Percentiles rank a stretch among this genome's conserved stretches.
Evolutionary conservation across 2,888 invertebrate genomes (phyloP).

Genomic region (Linnaemya vulpina): DNA sequence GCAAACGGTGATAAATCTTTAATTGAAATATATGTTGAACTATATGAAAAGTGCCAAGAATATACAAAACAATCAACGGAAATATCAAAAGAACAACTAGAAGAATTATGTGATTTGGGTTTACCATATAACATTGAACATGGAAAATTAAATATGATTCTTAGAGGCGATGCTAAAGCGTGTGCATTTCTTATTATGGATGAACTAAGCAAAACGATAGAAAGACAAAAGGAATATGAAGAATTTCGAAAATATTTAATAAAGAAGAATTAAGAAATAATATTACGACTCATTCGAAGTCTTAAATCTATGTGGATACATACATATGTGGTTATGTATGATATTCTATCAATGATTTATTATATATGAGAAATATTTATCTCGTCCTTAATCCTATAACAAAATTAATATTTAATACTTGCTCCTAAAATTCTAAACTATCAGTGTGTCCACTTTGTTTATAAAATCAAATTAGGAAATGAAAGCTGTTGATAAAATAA

Average conservation of each 20-base stretch:
- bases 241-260: conserved; percentile 34
- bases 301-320: too few relatives aligned
- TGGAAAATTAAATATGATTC: conserved; percentile 57
- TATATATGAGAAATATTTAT: too few relatives aligned
- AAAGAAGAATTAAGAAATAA: background rate
- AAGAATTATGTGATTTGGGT: conserved; percentile 56
- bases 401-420: too few relatives aligned
- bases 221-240: conserved; percentile 39
- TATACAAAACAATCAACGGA: conserved; percentile 17
- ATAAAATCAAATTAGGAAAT: too few relatives aligned
- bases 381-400: too few relatives aligned
- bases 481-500: too few relatives aligned
- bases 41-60: conserved; percentile 51
- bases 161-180: conserved; percentile 1
- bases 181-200: conserved; percentile 37
- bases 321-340: background rate
- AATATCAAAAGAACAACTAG: conserved; percentile 43
- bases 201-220: conserved; percentile 53
- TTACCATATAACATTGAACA: conserved; percentile 52
- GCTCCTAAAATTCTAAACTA: too few relatives aligned
- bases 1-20: conserved; percentile 48
- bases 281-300: too few relatives aligned
- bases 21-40: conserved; percentile 44
- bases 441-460: too few relatives aligned
- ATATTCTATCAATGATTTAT: background rate